phyloP scores from a whole-genome alignment of 2,797 vertebrate species.

The Propithecus deckenii region DNA sequence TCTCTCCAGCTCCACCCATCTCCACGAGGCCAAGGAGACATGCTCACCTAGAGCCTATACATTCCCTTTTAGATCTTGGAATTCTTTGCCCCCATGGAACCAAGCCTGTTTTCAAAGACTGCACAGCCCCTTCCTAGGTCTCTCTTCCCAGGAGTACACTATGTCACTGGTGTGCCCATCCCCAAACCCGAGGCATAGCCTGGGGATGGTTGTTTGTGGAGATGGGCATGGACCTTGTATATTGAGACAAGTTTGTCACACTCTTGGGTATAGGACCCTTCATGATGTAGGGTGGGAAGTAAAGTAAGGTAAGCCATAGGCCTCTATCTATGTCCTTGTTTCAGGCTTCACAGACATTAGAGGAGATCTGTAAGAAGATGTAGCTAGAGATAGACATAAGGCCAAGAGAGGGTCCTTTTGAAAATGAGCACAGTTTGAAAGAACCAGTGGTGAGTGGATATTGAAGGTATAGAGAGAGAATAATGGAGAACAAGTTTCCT shows the following conservation, averaged over 20 bases:
- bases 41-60: neutral
- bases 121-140: neutral
- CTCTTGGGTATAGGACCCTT: neutral
- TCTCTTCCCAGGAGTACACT: neutral
- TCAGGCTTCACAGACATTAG: neutral
- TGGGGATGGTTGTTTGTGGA: neutral
- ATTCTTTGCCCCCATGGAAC: neutral
- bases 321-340: neutral
- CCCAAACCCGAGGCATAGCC: neutral
- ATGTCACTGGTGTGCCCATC: neutral
- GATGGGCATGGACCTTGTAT: neutral
- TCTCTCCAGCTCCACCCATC: neutral
- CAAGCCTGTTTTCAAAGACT: neutral
- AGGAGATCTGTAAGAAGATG: neutral
- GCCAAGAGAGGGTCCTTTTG: neutral
- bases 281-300: neutral
- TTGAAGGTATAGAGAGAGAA: neutral
- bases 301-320: neutral
- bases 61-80: neutral
- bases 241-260: neutral
- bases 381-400: neutral
- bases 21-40: neutral
- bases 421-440: constrained; percentile 18
- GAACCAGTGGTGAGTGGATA: neutral
- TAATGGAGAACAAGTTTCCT: neutral